Conservation (phyloP, 37 sponge, comb jelly and placozoan genomes). For the Lycopodina hypogea region DNA sequence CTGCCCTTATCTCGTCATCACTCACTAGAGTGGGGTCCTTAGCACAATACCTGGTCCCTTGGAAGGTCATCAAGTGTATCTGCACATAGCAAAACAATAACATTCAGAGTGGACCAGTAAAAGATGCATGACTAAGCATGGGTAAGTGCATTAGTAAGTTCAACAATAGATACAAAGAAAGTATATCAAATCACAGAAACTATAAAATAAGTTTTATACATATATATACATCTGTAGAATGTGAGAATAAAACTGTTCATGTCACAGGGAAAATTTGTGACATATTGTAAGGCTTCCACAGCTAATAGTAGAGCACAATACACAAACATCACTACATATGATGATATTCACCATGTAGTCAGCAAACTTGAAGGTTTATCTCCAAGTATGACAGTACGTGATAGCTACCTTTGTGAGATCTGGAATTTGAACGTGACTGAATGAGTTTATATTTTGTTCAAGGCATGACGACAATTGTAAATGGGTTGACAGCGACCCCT, state of each 20-base stretch:
- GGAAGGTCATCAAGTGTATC: constrained; percentile 88
- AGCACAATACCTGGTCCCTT: constrained; percentile 76
- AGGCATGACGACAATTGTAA: no score
- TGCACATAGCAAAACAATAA: constrained; percentile 9
- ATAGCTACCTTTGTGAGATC: no score
- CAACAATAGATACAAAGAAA: neutral
- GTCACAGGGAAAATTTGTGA: no score
- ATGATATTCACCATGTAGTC: no score
- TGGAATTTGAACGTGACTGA: no score
- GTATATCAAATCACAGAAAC: neutral
- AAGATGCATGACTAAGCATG: neutral
- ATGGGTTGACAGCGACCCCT: no score
- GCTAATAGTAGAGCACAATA: no score
- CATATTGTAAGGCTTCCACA: no score
- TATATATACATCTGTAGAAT: neutral
- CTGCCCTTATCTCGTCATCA: constrained; percentile 66
- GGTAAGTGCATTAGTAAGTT: neutral
- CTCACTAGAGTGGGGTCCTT: constrained; percentile 60
- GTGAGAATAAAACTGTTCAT: neutral
- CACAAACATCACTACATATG: no score
- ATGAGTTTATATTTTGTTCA: no score
- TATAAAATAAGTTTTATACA: neutral
- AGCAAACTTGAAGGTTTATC: no score
- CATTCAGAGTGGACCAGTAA: neutral
- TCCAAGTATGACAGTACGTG: no score